Percentiles rank a stretch among this genome's conserved stretches.
phyloP scores from a whole-genome alignment of 2,113 vertebrate species.

The Erythrocercus mccallii region DNA sequence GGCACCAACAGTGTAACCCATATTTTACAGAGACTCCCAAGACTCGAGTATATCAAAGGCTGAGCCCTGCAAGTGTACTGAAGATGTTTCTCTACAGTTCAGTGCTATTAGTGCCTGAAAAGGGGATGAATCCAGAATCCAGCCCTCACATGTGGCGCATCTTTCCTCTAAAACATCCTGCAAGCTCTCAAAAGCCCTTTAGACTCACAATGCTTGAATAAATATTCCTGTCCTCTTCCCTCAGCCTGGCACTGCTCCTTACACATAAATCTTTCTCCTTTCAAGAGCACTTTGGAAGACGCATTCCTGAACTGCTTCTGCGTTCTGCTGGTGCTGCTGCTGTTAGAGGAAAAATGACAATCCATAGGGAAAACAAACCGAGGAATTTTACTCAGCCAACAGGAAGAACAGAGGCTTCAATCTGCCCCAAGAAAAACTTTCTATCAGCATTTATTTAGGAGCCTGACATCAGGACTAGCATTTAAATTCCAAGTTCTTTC shows the following conservation, averaged over 20 bases:
- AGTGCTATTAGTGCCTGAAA: not conserved
- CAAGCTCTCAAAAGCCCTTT: conserved; percentile 4
- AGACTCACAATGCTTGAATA: not conserved
- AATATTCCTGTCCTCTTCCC: not conserved
- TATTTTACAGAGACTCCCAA: not conserved
- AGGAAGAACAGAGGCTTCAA: not conserved
- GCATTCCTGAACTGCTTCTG: conserved; percentile 15
- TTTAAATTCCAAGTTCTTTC: not conserved
- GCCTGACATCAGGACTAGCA: not conserved
- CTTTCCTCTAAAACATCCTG: not conserved
- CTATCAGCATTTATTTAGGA: not conserved
- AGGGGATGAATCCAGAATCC: not conserved
- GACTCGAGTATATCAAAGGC: not conserved
- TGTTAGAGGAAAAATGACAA: not conserved
- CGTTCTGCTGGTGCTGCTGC: not conserved
- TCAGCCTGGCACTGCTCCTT: not conserved
- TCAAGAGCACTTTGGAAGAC: conserved; percentile 28
- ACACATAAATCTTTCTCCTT: not conserved
- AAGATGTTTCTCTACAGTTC: not conserved
- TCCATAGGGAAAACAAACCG: not conserved
- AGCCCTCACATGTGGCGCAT: not conserved
- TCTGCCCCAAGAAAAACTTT: not conserved
- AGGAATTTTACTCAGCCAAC: not conserved
- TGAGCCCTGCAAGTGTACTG: not conserved
- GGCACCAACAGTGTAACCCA: not conserved